A percentile compares a stretch with the other conserved stretches of the same genome.
Evolutionary conservation across 2,888 invertebrate species (phyloP).

Genomic region (Mechanitis messenoides): DNA sequence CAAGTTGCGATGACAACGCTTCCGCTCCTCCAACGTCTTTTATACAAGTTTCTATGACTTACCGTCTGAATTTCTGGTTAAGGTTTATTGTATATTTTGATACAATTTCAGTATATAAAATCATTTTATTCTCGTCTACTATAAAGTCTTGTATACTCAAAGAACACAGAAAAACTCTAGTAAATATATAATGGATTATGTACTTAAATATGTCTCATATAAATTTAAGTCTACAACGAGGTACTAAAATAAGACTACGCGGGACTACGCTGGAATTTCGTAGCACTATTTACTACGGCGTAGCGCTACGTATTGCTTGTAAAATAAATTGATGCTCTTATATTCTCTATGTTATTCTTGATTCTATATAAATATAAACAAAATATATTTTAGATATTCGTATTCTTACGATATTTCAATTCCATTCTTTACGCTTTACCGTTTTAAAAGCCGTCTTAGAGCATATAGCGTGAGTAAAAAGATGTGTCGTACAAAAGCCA

Average conservation of each 20-base stretch:
- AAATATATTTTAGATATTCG: background rate
- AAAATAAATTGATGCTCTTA: background rate
- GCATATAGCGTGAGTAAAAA: slow-evolving; percentile 22
- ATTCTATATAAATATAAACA: slow-evolving; percentile 3
- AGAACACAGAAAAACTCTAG: too few relatives aligned
- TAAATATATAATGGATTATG: background rate
- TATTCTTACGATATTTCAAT: slow-evolving; percentile 8
- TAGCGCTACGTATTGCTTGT: slow-evolving; percentile 6
- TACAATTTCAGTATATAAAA: slow-evolving; percentile 7
- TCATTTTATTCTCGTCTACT: slow-evolving; percentile 1
- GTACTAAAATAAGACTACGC: background rate
- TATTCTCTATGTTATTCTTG: background rate
- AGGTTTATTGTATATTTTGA: too few relatives aligned
- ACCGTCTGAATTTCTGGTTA: background rate
- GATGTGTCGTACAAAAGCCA: slow-evolving; percentile 13
- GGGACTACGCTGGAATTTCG: slow-evolving; percentile 5
- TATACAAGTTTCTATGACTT: slow-evolving; percentile 25
- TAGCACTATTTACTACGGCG: slow-evolving; percentile 14
- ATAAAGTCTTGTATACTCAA: too few relatives aligned
- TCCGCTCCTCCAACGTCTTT: slow-evolving; percentile 29
- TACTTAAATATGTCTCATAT: background rate
- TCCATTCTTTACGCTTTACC: slow-evolving; percentile 5
- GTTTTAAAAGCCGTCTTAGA: slow-evolving; percentile 21
- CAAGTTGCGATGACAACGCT: slow-evolving; percentile 27
- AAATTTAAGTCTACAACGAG: background rate